Base-by-base conservation (phyloP, 1,140 invertebrate species). In the Akabosia matsudoensis region DNA sequence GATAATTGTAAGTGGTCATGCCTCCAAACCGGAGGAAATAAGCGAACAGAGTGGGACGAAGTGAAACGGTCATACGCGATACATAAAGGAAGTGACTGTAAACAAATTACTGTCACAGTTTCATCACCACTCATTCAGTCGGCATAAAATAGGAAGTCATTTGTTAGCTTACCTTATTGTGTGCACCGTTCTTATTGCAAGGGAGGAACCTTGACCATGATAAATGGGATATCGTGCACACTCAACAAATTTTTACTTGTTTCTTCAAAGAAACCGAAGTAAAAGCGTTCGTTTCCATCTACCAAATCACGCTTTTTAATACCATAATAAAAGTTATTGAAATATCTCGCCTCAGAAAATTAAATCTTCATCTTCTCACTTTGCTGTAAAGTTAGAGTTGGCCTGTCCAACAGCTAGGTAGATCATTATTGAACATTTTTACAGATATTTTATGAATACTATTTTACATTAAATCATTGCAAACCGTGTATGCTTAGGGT, bases 1-100 rank as follows among this genome's bases (percentile, higher is more conserved):
- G n/a, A n/a, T 56, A 56, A 56, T 56, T 56, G 22, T 22, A 22
- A 24, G 10, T 24, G 10, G 10, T 24, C 54, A 56, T 56, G 10
- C 10, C 54, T 16, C 24, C 7, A 56, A 24, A 51, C 33, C 26
- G 51, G 26, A 73, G 18, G 13, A 73, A 73, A 51, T 16, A 45
- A 73, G 45, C 18, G 33, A 33, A 34, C 14, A 73, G 71, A 28
- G 31, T 51, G 71, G 31, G 33, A 73, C 37, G 71, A 14, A 56
- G 72, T 22, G 31, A 34, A 18, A 72, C 22, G 13, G 71, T 45
- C n/a, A 74, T 51, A n/a, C n/a, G n/a, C n/a, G n/a, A n/a, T n/a
- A n/a, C n/a, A 73, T 73, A 26, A 22, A 73, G 71, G 71, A 73
- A 73, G 71, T 73, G 51, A 73, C 45, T 51, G 28, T 51, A 26